Percentiles rank a stretch among this genome's conserved stretches.
These are phyloP conservation scores for Lycorma delicatula DNA, from an alignment of 1,140 invertebrate genomes.

Conservation along the genomic window DNA sequence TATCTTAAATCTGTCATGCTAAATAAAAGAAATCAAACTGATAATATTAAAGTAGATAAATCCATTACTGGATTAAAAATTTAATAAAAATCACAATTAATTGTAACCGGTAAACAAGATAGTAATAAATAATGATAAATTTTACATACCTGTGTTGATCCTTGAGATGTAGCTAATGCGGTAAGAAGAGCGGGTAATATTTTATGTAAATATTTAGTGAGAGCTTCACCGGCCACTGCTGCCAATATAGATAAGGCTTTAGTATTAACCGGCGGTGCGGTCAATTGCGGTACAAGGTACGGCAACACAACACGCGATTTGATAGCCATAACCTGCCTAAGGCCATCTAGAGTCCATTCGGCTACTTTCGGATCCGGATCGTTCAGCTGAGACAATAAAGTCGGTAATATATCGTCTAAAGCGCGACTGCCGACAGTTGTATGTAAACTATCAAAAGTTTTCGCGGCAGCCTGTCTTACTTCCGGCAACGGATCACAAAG, in stretches of 20 bases:
- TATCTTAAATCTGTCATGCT: no score
- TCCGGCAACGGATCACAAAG: constrained; percentile 87
- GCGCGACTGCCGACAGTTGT: constrained; percentile 78
- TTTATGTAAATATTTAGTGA: constrained; percentile 84
- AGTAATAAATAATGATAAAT: no score
- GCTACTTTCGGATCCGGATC: constrained; percentile 62
- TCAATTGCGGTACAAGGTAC: constrained; percentile 91
- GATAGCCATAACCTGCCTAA: constrained; percentile 93
- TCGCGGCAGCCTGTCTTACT: constrained; percentile 88
- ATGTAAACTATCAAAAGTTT: constrained; percentile 94
- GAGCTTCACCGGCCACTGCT: constrained; percentile 83
- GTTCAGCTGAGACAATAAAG: constrained; percentile 76
- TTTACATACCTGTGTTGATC: constrained; percentile 58
- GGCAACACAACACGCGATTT: constrained; percentile 92
- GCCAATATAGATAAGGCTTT: constrained; percentile 87
- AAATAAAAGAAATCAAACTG: no score
- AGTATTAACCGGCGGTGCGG: constrained; percentile 77
- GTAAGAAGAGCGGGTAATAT: constrained; percentile 84
- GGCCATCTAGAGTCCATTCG: constrained; percentile 84
- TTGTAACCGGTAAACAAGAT: no score
- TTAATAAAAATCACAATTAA: no score
- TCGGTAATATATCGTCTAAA: constrained; percentile 93
- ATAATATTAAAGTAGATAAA: no score
- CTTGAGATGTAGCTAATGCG: constrained; percentile 60
- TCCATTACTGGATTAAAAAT: no score